Base-by-base conservation (phyloP, 2,113 vertebrate genomes). In the Telmatochromis sp. region DNA sequence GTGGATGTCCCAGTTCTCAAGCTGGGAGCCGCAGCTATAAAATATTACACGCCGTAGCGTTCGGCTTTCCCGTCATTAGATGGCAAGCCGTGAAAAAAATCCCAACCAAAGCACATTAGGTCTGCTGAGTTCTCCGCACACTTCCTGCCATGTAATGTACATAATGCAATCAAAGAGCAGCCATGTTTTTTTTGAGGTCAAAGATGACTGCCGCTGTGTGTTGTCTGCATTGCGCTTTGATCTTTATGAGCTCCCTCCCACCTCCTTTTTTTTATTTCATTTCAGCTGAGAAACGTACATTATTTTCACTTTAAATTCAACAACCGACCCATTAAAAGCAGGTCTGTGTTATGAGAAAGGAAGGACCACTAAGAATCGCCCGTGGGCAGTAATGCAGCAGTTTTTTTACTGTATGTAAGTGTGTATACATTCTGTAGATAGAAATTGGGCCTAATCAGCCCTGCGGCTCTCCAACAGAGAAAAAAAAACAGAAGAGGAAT, bases 271-370 rank as follows among this genome's bases (percentile, higher is more conserved):
- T 73, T 17, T 0, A 86, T 85, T 81, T 81, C 28, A 15, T 91
- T 83, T 80, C 80, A 26, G 86, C 84, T 28, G 63, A 88, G 80
- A 84, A 86, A 80, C 53, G 28, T 80, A 33, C 63, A 87, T 92
- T 87, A 83, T 89, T 83, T 93, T 93, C 86, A 84, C 85, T 85
- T 93, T 86, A 87, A 83, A 91, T 94, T 89, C 85, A 91, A 81
- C 88, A 86, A 80, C 70, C 23, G 17, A 91, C 92, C 82, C 73
- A 83, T 93, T 94, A 86, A 81, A 68, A 88, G 82, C 81, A 4
- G 73, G 33, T 53, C 23, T 17, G 87, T 65, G 87, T 95, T 92
- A 92, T 92, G 86, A 94, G 86, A 85, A 87, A 83, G 49, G 33
- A 42, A 87, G 81, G 87, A 89, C 84, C 90, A 70, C 88, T 4